phyloP scores from a whole-genome alignment of 2,113 vertebrate genomes.

The Oncorhynchus mykiss region DNA sequence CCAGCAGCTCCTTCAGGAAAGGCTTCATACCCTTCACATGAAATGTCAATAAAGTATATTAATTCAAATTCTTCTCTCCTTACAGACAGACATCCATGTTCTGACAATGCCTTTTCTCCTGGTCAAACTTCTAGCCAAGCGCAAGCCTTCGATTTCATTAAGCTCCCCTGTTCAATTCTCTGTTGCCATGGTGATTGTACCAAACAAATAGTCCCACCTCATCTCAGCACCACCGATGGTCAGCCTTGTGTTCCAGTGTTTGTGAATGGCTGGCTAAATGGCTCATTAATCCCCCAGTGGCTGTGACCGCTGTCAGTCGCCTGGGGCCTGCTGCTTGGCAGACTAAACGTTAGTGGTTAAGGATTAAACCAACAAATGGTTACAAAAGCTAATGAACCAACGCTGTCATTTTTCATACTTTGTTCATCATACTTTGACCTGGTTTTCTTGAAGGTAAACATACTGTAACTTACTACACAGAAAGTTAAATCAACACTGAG shows the following conservation, averaged over 20 bases:
- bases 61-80: too few species aligned
- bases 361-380: conserved; percentile 1
- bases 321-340: not conserved
- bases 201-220: not conserved
- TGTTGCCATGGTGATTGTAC: not conserved
- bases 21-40: not conserved
- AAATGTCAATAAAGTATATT: too few species aligned
- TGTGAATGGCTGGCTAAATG: conserved; percentile 26
- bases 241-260: not conserved
- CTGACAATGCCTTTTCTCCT: too few species aligned
- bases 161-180: too few species aligned
- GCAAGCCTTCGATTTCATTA: not conserved
- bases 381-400: not conserved
- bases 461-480: too few species aligned
- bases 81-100: too few species aligned
- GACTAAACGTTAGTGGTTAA: not conserved
- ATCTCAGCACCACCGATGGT: too few species aligned
- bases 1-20: not conserved
- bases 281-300: conserved; percentile 22
- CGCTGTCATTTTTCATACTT: too few species aligned
- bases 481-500: too few species aligned
- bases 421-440: too few species aligned
- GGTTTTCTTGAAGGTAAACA: too few species aligned
- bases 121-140: not conserved
- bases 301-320: conserved; percentile 40